A percentile compares a stretch with the other conserved stretches of the same genome.
phyloP scores from a whole-genome alignment of 1,140 invertebrate genomes.

The Epicauta chinensis region DNA sequence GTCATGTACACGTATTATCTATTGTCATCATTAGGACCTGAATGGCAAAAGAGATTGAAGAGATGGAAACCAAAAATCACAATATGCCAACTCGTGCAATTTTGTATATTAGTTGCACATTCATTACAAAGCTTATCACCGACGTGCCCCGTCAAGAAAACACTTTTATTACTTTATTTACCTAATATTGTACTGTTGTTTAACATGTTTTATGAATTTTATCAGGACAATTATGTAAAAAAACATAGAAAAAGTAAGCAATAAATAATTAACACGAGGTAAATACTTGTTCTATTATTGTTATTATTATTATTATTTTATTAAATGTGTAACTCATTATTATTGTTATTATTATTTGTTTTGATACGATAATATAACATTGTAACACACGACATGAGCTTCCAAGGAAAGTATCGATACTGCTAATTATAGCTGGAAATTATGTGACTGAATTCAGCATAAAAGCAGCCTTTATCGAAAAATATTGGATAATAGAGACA shows the following conservation, averaged over 20 bases:
- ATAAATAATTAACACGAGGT: not conserved
- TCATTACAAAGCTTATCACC: constrained; percentile 49
- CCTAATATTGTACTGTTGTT: constrained; percentile 58
- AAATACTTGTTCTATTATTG: too few relatives aligned
- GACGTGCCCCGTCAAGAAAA: constrained; percentile 49
- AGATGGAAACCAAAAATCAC: constrained; percentile 43
- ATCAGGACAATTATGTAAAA: constrained; percentile 49
- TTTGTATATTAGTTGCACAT: constrained; percentile 54
- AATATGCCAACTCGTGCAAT: constrained; percentile 51
- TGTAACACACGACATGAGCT: too few relatives aligned
- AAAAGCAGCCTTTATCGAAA: too few relatives aligned
- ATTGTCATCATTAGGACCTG: constrained; percentile 32
- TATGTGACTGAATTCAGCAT: too few relatives aligned
- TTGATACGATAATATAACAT: too few relatives aligned
- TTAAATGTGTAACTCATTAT: too few relatives aligned
- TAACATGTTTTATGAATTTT: constrained; percentile 67
- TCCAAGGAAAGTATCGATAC: too few relatives aligned
- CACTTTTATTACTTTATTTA: constrained; percentile 49
- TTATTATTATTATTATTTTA: too few relatives aligned
- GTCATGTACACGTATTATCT: constrained; percentile 43
- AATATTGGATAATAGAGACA: too few relatives aligned
- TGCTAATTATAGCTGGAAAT: too few relatives aligned
- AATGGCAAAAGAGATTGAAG: constrained; percentile 29
- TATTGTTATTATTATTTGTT: too few relatives aligned
- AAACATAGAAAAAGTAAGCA: constrained; percentile 10